Percentiles rank a stretch among this genome's conserved stretches.
These are phyloP conservation scores for Rhabdophis nuchalis DNA, from an alignment of 2,797 vertebrate genomes.

Conservation along the genomic window DNA sequence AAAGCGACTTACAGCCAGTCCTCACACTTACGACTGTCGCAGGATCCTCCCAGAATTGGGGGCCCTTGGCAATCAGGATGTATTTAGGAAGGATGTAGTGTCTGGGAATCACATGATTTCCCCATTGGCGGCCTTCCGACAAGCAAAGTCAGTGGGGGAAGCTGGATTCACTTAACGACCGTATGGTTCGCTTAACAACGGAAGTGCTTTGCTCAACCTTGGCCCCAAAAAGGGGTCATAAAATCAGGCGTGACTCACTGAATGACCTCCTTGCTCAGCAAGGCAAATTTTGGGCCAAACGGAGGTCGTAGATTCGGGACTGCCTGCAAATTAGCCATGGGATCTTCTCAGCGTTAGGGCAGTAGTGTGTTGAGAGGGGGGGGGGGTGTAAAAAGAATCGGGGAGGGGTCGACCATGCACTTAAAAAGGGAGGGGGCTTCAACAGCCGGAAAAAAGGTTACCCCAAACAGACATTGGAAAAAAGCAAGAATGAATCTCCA, in stretches of 20 bases:
- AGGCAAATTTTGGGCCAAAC: neutral
- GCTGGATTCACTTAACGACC: neutral
- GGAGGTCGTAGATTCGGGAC: neutral
- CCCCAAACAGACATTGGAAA: neutral
- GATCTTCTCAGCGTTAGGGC: neutral
- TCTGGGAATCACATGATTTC: too few relatives aligned
- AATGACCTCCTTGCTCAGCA: neutral
- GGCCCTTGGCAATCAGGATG: neutral
- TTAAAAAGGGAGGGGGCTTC: neutral
- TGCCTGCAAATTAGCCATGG: neutral
- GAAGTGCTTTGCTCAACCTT: neutral
- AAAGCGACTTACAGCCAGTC: neutral
- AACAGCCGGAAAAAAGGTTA: neutral
- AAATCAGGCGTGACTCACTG: neutral
- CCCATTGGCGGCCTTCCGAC: too few relatives aligned
- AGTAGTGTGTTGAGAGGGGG: neutral
- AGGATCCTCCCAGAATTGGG: neutral
- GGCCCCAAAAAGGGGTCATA: neutral
- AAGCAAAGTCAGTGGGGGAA: neutral
- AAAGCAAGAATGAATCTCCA: neutral
- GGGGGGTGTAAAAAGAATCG: neutral
- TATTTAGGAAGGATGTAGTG: neutral
- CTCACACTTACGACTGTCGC: neutral
- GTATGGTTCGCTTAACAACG: neutral
- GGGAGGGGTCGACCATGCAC: neutral